Evolutionary conservation across 2,797 vertebrate species (phyloP), one percentile per base, ranked within the genome.

Genomic region (Peromyscus nudipes): DNA sequence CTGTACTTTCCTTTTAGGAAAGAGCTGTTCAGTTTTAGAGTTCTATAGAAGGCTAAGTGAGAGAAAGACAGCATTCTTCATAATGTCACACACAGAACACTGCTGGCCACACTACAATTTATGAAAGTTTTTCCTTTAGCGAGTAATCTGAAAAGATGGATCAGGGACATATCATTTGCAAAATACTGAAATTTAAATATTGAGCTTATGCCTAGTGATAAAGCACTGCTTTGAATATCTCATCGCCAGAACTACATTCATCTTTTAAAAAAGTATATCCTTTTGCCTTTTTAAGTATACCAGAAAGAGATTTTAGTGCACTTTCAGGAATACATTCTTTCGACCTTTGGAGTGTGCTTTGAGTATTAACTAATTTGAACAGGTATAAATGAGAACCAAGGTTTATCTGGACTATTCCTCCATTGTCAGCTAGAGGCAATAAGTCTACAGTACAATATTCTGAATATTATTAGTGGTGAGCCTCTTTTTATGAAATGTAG

Each of bases 131-230:
- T 7, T 87, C 96, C 49, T 79, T 79, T 71, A 92, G 25, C 23
- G 34, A 14, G 2, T 6, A 52, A 55, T 89, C 1, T 49, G 81
- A 85, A 37, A 21, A 92, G 17, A n/a, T 1, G 4, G 13, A 84
- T 67, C 69, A 91, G 55, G n/a, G 84, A 86, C 1, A 71, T 16
- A 34, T n/a, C 4, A 49, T 93, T 96, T 82, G 49, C 57, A 60
- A 92, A 93, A 81, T 95, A 67, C 40, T 76, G 86, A 64, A 84
- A 89, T 49, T 86, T 89, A 95, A 89, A 73, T 52, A n/a, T 80
- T 11, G 55, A 75, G 27, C 46, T 73, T 71, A 80, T 79, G 10
- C 85, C 55, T 81, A 82, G 19, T 86, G 55, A 85, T 71, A 73
- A 90, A 86, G 21, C 14, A 71, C 3, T 91, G 27, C 57, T 37